These are phyloP conservation scores for Pristionchus fissidentatus DNA, from an alignment of 2,888 invertebrate species.

Conservation along the genomic window DNA sequence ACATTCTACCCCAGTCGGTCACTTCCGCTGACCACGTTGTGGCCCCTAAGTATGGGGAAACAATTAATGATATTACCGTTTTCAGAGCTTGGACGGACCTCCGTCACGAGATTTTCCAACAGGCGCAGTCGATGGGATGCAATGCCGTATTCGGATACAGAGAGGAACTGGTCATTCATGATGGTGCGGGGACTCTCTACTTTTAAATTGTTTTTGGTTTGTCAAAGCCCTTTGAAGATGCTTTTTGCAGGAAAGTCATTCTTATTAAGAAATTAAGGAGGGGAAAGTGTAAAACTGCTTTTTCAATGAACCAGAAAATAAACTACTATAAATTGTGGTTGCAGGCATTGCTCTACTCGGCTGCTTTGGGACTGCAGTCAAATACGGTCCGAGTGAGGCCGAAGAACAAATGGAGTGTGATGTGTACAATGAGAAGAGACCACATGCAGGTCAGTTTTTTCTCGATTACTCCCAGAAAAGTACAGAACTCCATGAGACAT, in stretches of 20 bases:
- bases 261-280: no score
- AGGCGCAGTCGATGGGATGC: slow-evolving; percentile 91
- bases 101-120: slow-evolving; percentile 93
- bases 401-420: not conserved
- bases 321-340: no score
- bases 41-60: no score
- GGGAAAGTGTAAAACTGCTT: not conserved
- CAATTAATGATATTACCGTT: no score
- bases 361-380: slow-evolving; percentile 36
- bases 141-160: slow-evolving; percentile 93
- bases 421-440: slow-evolving; percentile 24
- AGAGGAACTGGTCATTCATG: slow-evolving; percentile 88
- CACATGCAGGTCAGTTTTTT: slow-evolving; percentile 13
- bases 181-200: no score
- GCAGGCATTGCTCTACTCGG: slow-evolving; percentile 39
- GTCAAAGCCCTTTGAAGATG: no score
- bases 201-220: not conserved
- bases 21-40: no score
- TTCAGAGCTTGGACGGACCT: slow-evolving; percentile 94
- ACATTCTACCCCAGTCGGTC: no score
- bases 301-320: not conserved
- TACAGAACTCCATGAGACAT: not conserved
- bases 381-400: slow-evolving; percentile 29
- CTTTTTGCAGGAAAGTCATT: no score
- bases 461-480: no score